Evolutionary conservation across 53 echinoderm and acorn worm species (phyloP).

Genomic region (Patiria pectinifera): DNA sequence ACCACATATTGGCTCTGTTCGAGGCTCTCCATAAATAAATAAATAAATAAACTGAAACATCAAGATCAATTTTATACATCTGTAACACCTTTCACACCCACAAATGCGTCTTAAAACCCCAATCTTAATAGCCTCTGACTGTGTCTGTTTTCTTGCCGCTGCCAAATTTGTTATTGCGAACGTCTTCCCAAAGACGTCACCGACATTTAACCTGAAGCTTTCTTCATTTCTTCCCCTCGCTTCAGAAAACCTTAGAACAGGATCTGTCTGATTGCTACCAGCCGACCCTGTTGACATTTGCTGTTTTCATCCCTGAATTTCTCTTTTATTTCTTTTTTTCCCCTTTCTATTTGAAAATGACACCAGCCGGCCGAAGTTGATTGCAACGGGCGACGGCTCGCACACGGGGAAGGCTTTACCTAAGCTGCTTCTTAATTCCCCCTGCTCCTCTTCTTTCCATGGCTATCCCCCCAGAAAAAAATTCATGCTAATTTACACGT

Average conservation of each 20-base stretch:
- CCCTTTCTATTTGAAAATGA: background rate
- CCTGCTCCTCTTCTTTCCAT: background rate
- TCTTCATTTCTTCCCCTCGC: background rate
- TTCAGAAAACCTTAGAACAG: background rate
- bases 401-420: background rate
- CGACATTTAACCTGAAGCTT: background rate
- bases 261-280: background rate
- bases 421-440: background rate
- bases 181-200: background rate
- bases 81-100: background rate
- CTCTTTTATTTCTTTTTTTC: background rate
- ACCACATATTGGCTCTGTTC: background rate
- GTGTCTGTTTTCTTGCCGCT: background rate
- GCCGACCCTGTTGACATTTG: background rate
- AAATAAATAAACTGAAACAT: background rate
- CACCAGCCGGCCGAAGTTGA: background rate
- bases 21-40: background rate
- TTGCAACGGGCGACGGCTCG: background rate
- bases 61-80: background rate
- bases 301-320: background rate
- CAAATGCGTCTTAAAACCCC: background rate
- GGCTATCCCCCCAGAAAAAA: background rate
- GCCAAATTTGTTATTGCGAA: background rate
- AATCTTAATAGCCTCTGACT: background rate
- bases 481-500: slow-evolving; percentile 9